These are phyloP conservation scores for Zosterops japonicus DNA, from an alignment of 2,113 vertebrate genomes.

Conservation along the genomic window DNA sequence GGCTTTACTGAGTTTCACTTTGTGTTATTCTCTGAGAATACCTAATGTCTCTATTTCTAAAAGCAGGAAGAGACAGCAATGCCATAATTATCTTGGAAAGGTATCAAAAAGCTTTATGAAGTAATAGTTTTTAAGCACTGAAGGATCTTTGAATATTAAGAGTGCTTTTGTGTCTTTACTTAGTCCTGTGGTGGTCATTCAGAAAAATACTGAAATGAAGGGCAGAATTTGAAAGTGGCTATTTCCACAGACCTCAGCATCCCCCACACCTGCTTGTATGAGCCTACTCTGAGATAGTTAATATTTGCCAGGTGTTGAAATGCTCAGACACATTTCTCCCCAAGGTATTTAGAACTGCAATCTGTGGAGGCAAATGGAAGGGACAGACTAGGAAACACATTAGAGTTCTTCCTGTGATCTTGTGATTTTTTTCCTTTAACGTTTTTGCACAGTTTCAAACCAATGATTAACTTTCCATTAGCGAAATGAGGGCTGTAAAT, in stretches of 20 bases:
- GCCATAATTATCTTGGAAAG: not conserved
- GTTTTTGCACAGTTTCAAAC: conserved; percentile 1
- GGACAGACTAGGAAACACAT: not conserved
- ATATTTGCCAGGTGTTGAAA: conserved; percentile 46
- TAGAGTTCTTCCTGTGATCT: conserved; percentile 19
- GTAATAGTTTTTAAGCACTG: not conserved
- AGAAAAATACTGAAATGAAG: not conserved
- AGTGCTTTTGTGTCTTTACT: not conserved
- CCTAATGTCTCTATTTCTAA: not conserved
- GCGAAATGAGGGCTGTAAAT: not conserved
- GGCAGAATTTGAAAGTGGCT: not conserved
- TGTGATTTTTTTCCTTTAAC: conserved; percentile 21
- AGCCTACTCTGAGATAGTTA: conserved; percentile 2
- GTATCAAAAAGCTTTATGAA: not conserved
- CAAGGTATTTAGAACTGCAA: not conserved
- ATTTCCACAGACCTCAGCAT: not conserved
- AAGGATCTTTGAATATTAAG: not conserved
- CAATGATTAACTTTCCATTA: conserved; percentile 47
- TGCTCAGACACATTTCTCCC: conserved; percentile 24
- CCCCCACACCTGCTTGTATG: too few species aligned
- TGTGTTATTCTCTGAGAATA: not conserved
- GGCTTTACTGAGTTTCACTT: not conserved
- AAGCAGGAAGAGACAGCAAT: not conserved
- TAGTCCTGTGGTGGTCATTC: not conserved
- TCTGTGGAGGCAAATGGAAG: not conserved